Evolutionary conservation across 2,113 vertebrate species (phyloP), one percentile per base, ranked within the genome.

Genomic region (Collichthys lucidus): DNA sequence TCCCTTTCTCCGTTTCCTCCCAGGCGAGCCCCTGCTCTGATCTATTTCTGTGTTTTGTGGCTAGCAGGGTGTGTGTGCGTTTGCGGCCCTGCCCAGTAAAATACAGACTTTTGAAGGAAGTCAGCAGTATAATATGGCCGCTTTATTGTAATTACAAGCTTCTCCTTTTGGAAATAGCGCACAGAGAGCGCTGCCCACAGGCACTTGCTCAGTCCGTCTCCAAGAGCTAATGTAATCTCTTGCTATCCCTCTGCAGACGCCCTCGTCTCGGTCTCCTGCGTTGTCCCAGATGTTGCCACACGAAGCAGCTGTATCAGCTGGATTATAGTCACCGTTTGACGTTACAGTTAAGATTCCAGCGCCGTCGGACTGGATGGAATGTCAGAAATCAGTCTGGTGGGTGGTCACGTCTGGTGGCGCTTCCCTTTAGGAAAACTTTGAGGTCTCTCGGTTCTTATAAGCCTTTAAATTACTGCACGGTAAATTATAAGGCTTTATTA

Each of bases 71-170:
- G 94, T 93, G 91, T 91, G 91, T 86, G 85, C 68, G 82, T 94
- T 91, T 92, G 89, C 89, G 55, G 94, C 95, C 95, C 94, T 89
- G 94, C 95, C 95, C 94, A 92, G 92, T 94, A 96, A 95, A 96
- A 92, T 96, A 95, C 92, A 96, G 95, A 94, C 91, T 92, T 91
- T 94, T 93, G 74, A 92, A 94, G 95, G 93, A 95, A 95, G 93
- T 94, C 94, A 92, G 90, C 93, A 92, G 88, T 95, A 95, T 95
- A 95, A 94, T 92, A 92, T 92, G 92, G 92, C 84, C 68, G 92
- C 92, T 95, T 95, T 93, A 95, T 93, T 95, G 93, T 96, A 96
- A 96, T 96, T 95, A 96, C 92, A 95, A 95, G 94, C 83, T 95
- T 94, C 94, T 82, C 67, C 84, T 94, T 94, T 94, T 94, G 90